These are phyloP conservation scores for Synergus japonicus DNA, from an alignment of 2,888 invertebrate species.

Conservation along the genomic window DNA sequence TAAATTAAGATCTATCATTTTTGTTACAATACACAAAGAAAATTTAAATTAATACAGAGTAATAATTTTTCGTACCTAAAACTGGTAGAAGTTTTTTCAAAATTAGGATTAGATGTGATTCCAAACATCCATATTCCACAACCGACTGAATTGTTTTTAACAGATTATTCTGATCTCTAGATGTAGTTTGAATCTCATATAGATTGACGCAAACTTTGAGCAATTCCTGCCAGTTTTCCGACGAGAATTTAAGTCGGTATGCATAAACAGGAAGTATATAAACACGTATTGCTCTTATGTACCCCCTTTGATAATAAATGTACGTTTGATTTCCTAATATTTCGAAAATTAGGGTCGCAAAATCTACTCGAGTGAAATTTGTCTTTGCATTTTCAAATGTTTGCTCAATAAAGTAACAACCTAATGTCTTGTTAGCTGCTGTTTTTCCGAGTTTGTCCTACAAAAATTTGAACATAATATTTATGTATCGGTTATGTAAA, in stretches of 20 bases:
- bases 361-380: conserved; percentile 55
- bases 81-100: conserved; percentile 65
- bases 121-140: conserved; percentile 76
- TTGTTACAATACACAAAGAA: not conserved
- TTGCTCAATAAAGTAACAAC: conserved; percentile 38
- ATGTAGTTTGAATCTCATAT: conserved; percentile 69
- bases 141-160: conserved; percentile 77
- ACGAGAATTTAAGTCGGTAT: conserved; percentile 79
- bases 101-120: conserved; percentile 63
- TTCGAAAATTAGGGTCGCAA: conserved; percentile 63
- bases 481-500: not conserved
- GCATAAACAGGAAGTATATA: conserved; percentile 79
- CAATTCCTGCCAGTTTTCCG: conserved; percentile 80
- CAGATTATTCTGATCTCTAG: conserved; percentile 76
- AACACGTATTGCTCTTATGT: conserved; percentile 80
- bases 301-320: conserved; percentile 78
- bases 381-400: conserved; percentile 50
- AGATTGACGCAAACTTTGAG: conserved; percentile 59
- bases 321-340: conserved; percentile 70
- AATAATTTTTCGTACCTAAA: conserved; percentile 58
- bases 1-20: conserved; percentile 28
- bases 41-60: conserved; percentile 22
- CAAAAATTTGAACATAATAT: not conserved
- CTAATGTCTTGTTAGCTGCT: not conserved
- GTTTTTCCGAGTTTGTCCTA: not conserved